Evolutionary conservation across 2,797 vertebrate genomes (phyloP).

Genomic region (Heliangelus exortis): DNA sequence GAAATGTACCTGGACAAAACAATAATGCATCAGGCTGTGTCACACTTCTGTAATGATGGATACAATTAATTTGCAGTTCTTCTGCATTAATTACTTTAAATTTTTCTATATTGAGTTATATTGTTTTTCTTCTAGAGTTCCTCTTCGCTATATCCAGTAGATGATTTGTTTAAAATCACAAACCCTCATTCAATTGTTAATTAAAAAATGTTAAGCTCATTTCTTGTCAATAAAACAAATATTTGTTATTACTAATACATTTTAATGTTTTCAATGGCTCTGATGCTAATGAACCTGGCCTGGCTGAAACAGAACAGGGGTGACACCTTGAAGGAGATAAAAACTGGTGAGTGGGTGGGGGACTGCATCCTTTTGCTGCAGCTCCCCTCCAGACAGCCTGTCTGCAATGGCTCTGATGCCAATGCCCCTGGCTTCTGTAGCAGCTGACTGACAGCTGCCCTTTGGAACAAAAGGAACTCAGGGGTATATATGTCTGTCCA

Average conservation of each 20-base stretch:
- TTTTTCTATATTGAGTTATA: slow-evolving; percentile 21
- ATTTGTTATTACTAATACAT: slow-evolving; percentile 59
- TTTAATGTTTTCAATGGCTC: no score
- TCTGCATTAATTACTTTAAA: slow-evolving; percentile 35
- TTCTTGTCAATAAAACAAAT: slow-evolving; percentile 60
- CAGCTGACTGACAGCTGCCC: no score
- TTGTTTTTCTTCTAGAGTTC: slow-evolving; percentile 14
- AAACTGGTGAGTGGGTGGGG: no score
- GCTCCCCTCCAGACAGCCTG: no score
- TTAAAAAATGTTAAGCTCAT: slow-evolving; percentile 53
- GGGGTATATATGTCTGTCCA: no score
- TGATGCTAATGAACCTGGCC: no score
- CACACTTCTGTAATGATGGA: neutral
- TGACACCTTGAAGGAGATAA: no score
- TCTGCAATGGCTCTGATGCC: no score
- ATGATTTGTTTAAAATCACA: slow-evolving; percentile 56
- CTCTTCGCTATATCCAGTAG: neutral
- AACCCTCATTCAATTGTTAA: slow-evolving; percentile 50
- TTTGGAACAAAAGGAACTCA: no score
- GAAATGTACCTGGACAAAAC: neutral
- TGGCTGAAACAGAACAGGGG: no score
- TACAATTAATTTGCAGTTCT: slow-evolving; percentile 4
- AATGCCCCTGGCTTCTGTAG: no score
- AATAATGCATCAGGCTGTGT: neutral
- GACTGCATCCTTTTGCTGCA: no score